Evolutionary conservation across 1,140 invertebrate species (phyloP), one percentile per base, ranked within the genome.

Genomic region (Tetraneura akinire): DNA sequence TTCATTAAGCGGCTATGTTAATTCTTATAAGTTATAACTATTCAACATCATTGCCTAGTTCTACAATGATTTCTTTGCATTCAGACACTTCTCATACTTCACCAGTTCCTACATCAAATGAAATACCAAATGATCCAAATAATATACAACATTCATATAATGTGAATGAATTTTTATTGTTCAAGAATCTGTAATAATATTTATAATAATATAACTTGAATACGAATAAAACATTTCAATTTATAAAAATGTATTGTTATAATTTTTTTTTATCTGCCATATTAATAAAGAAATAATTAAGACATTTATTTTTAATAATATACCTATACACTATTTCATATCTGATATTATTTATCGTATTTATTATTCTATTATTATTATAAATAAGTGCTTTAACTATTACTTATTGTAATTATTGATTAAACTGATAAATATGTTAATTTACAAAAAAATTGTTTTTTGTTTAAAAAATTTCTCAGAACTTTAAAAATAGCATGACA

Each of bases 401-500:
- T 51, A 18, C 18, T 51, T 51, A 51, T 51, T 21, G 51, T 55
- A 55, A 55, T 55, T 55, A n/a, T 55, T 55, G 51, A 55, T 55
- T 55, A 21, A 55, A 55, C 21, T 23, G 51, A n/a, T 55, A 55
- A 55, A 55, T 55, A 55, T 55, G 21, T 55, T 55, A 55, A 55
- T 55, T 55, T 55, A 55, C 21, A 55, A 55, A 55, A 53, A 55
- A 55, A 55, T 55, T 55, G 9, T 55, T 55, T n/a, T 66, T 66
- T n/a, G 29, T 66, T 37, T 66, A 42, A n/a, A 66, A 42, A 66
- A 66, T 21, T 37, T 66, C 32, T 66, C n/a, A 66, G 64, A 8
- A 66, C 32, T 42, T 68, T 68, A n/a, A 42, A 68, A 68, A 68
- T 68, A 45, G 64, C 64, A 68, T 68, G 9, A 2, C 21, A 68